Conservation (phyloP, 2,113 vertebrate species). For the Meriones unguiculatus region DNA sequence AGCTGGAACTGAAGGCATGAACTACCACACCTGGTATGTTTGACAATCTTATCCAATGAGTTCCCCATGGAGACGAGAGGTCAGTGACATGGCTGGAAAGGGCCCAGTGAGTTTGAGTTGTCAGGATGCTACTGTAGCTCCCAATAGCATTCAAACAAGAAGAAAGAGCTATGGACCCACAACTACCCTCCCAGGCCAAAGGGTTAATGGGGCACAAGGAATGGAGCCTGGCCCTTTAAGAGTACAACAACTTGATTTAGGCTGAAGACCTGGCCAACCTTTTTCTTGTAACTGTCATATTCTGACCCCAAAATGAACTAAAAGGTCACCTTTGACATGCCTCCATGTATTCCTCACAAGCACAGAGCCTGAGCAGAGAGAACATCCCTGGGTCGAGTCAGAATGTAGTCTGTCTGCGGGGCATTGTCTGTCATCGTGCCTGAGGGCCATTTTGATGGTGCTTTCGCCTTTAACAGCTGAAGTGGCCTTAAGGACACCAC, state of each 20-base stretch:
- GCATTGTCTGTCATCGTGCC: fast-evolving
- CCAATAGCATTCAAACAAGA: neutral
- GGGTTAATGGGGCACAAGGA: neutral
- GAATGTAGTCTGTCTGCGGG: neutral
- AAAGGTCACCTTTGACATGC: neutral
- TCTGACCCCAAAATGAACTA: neutral
- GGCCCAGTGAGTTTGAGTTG: neutral
- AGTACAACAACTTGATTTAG: neutral
- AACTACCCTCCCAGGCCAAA: no score
- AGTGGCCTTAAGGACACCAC: neutral
- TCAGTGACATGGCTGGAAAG: neutral
- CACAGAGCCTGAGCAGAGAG: neutral
- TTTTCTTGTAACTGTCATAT: neutral
- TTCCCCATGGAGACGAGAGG: neutral
- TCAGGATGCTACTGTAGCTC: neutral
- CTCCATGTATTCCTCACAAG: neutral
- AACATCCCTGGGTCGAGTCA: neutral
- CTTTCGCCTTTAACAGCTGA: neutral
- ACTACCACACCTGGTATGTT: neutral
- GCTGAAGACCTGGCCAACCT: neutral
- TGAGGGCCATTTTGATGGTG: neutral
- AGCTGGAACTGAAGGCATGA: neutral
- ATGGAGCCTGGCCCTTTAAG: no score
- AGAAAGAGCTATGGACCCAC: neutral
- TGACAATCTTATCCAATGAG: neutral